phyloP scores from a whole-genome alignment of 2,113 vertebrate genomes.

The Sylvicapra grimmia region DNA sequence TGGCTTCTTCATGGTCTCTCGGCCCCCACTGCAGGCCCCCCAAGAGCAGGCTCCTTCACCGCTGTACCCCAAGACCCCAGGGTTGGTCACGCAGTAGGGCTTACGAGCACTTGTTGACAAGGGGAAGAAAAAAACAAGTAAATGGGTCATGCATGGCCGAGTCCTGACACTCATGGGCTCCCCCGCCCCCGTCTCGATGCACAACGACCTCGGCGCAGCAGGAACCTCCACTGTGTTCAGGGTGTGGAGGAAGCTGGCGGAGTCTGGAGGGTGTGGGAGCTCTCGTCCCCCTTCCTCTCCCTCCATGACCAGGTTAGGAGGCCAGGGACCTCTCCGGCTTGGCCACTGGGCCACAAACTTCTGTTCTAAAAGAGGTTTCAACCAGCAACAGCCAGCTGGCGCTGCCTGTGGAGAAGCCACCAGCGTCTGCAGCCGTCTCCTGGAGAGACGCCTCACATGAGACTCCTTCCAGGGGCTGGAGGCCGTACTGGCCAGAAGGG shows the following conservation, averaged over 20 bases:
- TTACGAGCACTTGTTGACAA: not conserved
- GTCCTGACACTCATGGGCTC: not conserved
- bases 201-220: fast-evolving
- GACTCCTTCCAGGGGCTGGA: not conserved
- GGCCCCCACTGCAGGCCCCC: too few relatives aligned
- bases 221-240: not conserved
- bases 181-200: fast-evolving
- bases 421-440: fast-evolving
- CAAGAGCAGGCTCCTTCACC: not conserved
- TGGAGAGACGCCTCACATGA: not conserved
- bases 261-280: not conserved
- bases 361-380: not conserved
- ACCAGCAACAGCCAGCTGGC: not conserved
- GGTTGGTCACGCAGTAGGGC: not conserved
- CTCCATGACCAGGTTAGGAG: not conserved
- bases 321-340: too few relatives aligned
- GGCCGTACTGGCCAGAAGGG: not conserved
- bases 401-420: not conserved
- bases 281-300: not conserved
- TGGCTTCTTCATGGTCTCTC: not conserved
- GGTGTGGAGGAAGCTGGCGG: not conserved
- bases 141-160: fast-evolving
- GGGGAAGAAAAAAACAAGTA: not conserved
- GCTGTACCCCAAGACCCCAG: not conserved
- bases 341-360: not conserved